Percentiles rank a stretch among this genome's conserved stretches.
These are phyloP conservation scores for Diplolepis rosae DNA, from an alignment of 2,888 invertebrate species.

Conservation along the genomic window DNA sequence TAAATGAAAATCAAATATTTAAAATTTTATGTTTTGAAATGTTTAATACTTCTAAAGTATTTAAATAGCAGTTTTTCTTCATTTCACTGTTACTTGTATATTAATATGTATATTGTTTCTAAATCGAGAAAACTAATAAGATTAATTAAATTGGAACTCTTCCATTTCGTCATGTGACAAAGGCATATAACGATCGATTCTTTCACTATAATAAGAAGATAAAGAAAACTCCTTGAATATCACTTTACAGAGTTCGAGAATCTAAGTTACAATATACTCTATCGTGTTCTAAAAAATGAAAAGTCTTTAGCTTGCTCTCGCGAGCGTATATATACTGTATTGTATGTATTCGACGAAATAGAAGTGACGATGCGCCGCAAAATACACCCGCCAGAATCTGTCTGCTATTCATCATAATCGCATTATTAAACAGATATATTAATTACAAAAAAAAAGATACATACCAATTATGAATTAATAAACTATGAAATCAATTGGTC, in stretches of 20 bases:
- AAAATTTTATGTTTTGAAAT: too few species aligned
- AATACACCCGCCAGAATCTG: slow-evolving; percentile 46
- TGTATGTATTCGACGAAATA: neutral
- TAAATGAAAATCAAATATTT: too few species aligned
- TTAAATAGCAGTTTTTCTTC: too few species aligned
- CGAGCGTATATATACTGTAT: neutral
- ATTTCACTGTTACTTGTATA: too few species aligned
- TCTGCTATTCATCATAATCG: slow-evolving; percentile 18
- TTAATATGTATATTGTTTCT: too few species aligned
- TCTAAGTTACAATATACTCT: slow-evolving; percentile 1
- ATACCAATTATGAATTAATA: slow-evolving; percentile 7
- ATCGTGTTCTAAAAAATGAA: slow-evolving; percentile 11
- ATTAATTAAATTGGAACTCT: too few species aligned
- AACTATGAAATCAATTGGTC: slow-evolving; percentile 2
- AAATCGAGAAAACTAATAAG: too few species aligned
- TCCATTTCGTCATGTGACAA: slow-evolving; percentile 11
- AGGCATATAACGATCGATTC: neutral
- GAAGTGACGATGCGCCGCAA: slow-evolving; percentile 40
- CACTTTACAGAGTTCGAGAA: slow-evolving; percentile 16
- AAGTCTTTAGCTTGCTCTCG: slow-evolving; percentile 27
- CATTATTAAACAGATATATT: neutral
- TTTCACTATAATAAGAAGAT: slow-evolving; percentile 2
- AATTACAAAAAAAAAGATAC: neutral
- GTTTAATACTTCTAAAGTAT: too few species aligned
- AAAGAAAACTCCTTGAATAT: slow-evolving; percentile 19